These are phyloP conservation scores for Callimorpha dominula DNA, from an alignment of 2,888 invertebrate species.

Conservation along the genomic window DNA sequence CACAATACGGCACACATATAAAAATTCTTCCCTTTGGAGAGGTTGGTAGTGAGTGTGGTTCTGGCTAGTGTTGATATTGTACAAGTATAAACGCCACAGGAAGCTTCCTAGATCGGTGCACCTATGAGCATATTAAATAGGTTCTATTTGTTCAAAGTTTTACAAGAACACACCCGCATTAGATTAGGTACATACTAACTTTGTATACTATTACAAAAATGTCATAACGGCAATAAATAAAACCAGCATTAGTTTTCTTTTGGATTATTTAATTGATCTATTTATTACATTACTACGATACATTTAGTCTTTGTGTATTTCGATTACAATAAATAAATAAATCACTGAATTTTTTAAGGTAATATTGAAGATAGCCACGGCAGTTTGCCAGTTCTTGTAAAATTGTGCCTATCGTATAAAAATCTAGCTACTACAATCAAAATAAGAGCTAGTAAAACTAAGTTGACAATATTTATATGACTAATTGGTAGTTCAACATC, in stretches of 20 bases:
- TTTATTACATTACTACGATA: too few relatives aligned
- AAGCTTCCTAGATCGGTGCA: too few relatives aligned
- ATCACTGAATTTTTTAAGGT: conserved; percentile 73
- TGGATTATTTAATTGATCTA: background rate
- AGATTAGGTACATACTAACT: background rate
- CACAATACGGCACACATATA: background rate
- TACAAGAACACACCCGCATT: background rate
- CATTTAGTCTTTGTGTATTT: background rate
- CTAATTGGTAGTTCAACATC: conserved; percentile 85
- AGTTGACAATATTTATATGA: conserved; percentile 91
- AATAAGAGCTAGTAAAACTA: conserved; percentile 89
- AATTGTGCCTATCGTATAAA: conserved; percentile 93
- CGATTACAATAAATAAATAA: background rate
- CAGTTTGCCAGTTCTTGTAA: conserved; percentile 92
- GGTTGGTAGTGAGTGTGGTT: background rate
- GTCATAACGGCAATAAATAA: background rate
- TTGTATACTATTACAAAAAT: background rate
- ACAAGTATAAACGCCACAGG: too few relatives aligned
- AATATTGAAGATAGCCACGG: conserved; percentile 95
- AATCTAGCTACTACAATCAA: conserved; percentile 91
- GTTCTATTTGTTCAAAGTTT: background rate
- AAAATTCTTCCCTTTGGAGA: background rate
- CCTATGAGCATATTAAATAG: background rate
- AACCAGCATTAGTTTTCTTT: background rate
- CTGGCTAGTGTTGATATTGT: too few relatives aligned